Evolutionary conservation across 2,113 vertebrate species (phyloP).

Genomic region (Spizaetus ornatus): DNA sequence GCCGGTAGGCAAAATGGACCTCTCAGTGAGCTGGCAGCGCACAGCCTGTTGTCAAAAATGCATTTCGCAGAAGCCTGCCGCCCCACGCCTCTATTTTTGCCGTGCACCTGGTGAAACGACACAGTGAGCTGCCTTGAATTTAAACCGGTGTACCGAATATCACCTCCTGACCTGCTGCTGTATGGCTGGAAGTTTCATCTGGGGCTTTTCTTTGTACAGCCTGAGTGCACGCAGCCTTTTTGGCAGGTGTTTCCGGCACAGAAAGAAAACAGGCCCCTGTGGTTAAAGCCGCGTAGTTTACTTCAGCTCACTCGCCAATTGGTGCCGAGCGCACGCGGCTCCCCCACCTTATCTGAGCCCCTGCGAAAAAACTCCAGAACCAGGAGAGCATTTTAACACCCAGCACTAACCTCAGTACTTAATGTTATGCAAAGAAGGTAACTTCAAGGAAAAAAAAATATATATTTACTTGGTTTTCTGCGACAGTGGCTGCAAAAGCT

Average conservation of each 20-base stretch:
- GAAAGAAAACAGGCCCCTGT: conserved; percentile 76
- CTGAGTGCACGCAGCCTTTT: conserved; percentile 5
- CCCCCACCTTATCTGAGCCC: neutral
- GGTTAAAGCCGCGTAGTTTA: conserved; percentile 63
- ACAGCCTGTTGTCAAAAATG: fast-evolving
- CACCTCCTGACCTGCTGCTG: neutral
- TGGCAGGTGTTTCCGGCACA: conserved; percentile 88
- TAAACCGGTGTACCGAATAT: neutral
- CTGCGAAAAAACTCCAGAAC: neutral
- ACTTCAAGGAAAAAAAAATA: neutral
- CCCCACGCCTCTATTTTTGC: neutral
- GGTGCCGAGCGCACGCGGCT: neutral
- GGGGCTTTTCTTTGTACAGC: conserved; percentile 19
- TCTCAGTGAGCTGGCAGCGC: neutral
- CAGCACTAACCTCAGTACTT: neutral
- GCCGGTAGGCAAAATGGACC: neutral
- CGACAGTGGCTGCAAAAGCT: neutral
- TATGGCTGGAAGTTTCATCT: neutral
- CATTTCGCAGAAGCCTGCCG: neutral
- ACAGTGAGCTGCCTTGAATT: neutral
- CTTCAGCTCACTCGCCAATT: conserved; percentile 22
- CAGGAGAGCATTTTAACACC: neutral
- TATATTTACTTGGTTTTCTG: neutral
- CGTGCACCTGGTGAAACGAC: neutral
- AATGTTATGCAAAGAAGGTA: neutral